Base-by-base conservation (phyloP, 2,113 vertebrate genomes). In the Athene noctua region DNA sequence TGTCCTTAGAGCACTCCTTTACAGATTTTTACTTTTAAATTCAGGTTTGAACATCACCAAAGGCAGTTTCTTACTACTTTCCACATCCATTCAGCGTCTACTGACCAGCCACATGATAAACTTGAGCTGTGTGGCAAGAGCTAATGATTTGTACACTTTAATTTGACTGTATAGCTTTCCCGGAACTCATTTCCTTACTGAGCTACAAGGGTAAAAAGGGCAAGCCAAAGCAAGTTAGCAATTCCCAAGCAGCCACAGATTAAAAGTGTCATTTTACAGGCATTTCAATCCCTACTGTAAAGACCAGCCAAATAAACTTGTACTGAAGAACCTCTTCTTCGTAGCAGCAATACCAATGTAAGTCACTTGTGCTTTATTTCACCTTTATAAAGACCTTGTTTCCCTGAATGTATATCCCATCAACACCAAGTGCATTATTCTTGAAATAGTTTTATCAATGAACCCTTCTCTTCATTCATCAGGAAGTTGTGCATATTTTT, bases 141-240 rank as follows among this genome's bases (percentile, higher is more conserved):
- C 81, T 97, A 97, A 98, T 94, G 71, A 97, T 88, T 75, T 93
- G 59, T 70, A 93, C 44, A 46, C 44, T 95, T 95, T 68, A 88
- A 91, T 96, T 80, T 87, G 68, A 94, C 80, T 79, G 70, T 70
- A 34, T 13, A 72, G 38, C 47, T 85, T 97, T 90, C 88, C 89
- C 68, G 85, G 92, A 70, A 80, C 77, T 96, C 47, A 89, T 81
- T 97, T 96, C 86, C 68, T 62, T 59, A 80, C 25, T 71, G 25
- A 93, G 54, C 30, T 73, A 26, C 67, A 93, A 82, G 63, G 86
- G 72, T 90, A 92, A 88, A 86, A 88, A 86, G 61, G 75, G 27
- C 62, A 97, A 92, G 54, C 34, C 17, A 65, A 78, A 80, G 49
- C 7, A 44, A 88, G 80, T 55, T 71, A 78, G 54, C 22, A 67